phyloP scores from a whole-genome alignment of 1,140 invertebrate genomes.

The Dendroctonus valens region DNA sequence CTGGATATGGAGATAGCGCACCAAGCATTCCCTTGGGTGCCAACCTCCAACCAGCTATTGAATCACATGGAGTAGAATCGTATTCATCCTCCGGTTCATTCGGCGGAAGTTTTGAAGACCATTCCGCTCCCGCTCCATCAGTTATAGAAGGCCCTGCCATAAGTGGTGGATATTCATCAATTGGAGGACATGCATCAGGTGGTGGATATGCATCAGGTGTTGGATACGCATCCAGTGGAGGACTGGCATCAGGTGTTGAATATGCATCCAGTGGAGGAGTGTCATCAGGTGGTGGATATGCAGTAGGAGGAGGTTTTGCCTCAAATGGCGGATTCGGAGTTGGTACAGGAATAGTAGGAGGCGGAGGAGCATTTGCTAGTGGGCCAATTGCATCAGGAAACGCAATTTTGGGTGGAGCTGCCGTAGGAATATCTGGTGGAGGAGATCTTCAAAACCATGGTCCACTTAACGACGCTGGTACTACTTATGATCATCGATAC shows the following conservation, averaged over 20 bases:
- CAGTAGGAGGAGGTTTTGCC: slow-evolving; percentile 1
- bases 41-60: not conserved
- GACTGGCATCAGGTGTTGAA: not conserved
- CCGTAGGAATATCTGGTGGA: slow-evolving; percentile 8
- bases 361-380: not conserved
- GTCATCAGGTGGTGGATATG: not conserved
- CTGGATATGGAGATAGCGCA: slow-evolving; percentile 32
- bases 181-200: slow-evolving; percentile 6
- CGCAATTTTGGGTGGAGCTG: slow-evolving; percentile 1
- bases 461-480: slow-evolving; percentile 28
- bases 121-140: not conserved
- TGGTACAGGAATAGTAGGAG: slow-evolving; percentile 1
- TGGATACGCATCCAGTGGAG: not conserved
- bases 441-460: slow-evolving; percentile 17
- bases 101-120: not conserved
- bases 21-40: slow-evolving; percentile 4
- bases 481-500: slow-evolving; percentile 37
- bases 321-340: slow-evolving; percentile 3
- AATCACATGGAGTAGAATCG: not conserved
- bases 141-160: not conserved
- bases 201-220: no score
- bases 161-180: not conserved
- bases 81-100: slow-evolving; percentile 1
- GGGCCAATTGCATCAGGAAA: not conserved
- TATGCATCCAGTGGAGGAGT: not conserved